Evolutionary conservation across 2,797 vertebrate genomes (phyloP), one percentile per base, ranked within the genome.

Genomic region (Megalops cyprinoides): DNA sequence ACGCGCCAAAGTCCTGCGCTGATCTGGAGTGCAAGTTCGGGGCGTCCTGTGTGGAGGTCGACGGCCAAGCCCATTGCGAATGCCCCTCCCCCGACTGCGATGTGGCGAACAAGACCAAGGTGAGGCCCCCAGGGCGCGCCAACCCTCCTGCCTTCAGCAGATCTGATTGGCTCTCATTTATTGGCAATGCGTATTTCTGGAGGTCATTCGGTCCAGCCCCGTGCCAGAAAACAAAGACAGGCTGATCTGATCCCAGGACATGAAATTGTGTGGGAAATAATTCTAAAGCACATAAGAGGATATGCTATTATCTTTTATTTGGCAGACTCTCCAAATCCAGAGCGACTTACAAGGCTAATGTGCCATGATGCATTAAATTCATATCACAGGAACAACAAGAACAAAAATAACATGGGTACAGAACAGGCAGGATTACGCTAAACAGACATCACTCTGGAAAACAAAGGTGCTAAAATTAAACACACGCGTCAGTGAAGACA

Each of bases 61-160:
- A 90, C 0, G 95, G 93, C 81, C 95, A 94, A 14, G 96, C 96
- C 79, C 95, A 94, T 86, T 99, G 98, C 2, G 95, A 97, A 88
- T 99, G 98, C 82, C 97, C 97, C 0, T 90, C 94, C 0, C 94
- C 95, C 0, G 92, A 96, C 76, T 99, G 97, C 69, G 87, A 93
- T 0, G 93, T 96, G 85, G 90, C 89, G 79, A 96, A 95, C 88
- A 93, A 92, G 76, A 94, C 94, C 51, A 99, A 99, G 97, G 98
- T 99, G 79, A 46, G 46, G 42, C 5, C 53, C 73, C 20, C 12
- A 28, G 0, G 12, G 7, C 1, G 3, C 9, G 6, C 18, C 37
- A 15, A 39, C 2, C 28, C 10, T 39, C 44, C 48, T n/a, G 25
- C 1, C 28, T 10, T n/a, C 31, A 34, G 44, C 6, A 25, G 1